phyloP scores from a whole-genome alignment of 1,140 invertebrate species.

The Uloborus diversus region DNA sequence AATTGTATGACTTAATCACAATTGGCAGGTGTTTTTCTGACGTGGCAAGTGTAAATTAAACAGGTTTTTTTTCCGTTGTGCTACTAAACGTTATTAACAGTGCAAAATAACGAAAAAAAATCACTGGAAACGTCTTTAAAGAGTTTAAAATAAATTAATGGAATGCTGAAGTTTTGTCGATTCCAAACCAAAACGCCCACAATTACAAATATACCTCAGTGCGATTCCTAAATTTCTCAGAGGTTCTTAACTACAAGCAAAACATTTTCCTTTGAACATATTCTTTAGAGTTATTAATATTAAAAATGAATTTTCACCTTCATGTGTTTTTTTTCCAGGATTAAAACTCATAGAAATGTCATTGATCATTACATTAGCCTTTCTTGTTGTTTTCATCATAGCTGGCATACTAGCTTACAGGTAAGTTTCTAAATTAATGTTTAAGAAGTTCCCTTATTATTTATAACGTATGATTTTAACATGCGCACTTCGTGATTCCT shows the following conservation, averaged over 20 bases:
- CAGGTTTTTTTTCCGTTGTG: too few relatives aligned
- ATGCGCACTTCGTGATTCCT: too few relatives aligned
- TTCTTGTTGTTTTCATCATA: constrained; percentile 64
- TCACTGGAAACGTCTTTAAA: too few relatives aligned
- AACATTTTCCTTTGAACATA: background rate
- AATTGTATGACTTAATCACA: too few relatives aligned
- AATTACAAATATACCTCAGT: background rate
- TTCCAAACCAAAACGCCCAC: background rate
- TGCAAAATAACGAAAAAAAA: too few relatives aligned
- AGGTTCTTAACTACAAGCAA: background rate
- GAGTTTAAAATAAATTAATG: background rate
- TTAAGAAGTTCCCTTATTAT: too few relatives aligned
- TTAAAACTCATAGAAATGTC: constrained; percentile 61
- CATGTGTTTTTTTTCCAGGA: background rate
- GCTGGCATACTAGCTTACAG: constrained; percentile 65
- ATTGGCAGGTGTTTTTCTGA: too few relatives aligned
- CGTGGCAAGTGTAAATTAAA: too few relatives aligned
- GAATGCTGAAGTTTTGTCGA: background rate
- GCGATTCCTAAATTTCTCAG: background rate
- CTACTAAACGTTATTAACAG: too few relatives aligned
- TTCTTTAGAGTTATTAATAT: background rate
- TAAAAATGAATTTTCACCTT: background rate
- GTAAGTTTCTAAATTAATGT: too few relatives aligned
- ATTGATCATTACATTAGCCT: constrained; percentile 63
- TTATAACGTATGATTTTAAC: too few relatives aligned